Percentiles rank a stretch among this genome's conserved stretches.
Conservation (phyloP, 2,888 invertebrate species). For the Heteropelma amictum region DNA sequence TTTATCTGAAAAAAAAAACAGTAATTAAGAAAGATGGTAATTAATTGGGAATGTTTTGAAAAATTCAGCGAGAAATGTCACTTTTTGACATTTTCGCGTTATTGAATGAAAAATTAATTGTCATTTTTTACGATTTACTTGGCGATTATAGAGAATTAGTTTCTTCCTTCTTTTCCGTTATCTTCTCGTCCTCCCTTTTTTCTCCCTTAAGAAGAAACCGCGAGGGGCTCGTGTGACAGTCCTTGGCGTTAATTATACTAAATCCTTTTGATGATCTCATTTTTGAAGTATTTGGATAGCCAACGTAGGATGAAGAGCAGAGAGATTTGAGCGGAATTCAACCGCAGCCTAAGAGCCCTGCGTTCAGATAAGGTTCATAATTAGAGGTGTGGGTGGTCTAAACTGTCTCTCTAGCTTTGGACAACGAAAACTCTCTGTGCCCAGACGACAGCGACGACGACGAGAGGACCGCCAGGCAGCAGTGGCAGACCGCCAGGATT, state of each 20-base stretch:
- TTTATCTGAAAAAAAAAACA: no score
- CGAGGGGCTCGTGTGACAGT: not conserved
- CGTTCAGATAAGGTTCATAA: constrained; percentile 65
- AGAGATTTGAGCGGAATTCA: constrained; percentile 18
- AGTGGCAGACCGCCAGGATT: constrained; percentile 56
- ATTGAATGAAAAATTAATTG: no score
- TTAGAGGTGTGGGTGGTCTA: constrained; percentile 58
- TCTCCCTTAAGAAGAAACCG: no score
- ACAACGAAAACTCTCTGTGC: constrained; percentile 14
- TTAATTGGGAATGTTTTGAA: no score
- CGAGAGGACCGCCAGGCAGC: constrained; percentile 29
- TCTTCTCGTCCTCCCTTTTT: not conserved
- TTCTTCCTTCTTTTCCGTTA: not conserved
- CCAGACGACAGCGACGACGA: constrained; percentile 21
- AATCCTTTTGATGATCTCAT: constrained; percentile 42
- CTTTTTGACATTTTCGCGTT: not conserved
- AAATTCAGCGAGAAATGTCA: not conserved
- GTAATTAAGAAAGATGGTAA: not conserved
- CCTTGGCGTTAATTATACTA: constrained; percentile 42
- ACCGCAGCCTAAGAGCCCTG: constrained; percentile 24
- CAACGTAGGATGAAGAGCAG: not conserved
- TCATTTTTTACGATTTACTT: no score
- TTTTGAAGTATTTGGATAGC: constrained; percentile 30
- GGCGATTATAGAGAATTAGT: no score
- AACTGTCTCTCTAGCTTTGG: constrained; percentile 14